Percentiles rank a stretch among this genome's conserved stretches.
These are phyloP conservation scores for Andrena trimmerana DNA, from an alignment of 2,888 invertebrate species.

Conservation along the genomic window DNA sequence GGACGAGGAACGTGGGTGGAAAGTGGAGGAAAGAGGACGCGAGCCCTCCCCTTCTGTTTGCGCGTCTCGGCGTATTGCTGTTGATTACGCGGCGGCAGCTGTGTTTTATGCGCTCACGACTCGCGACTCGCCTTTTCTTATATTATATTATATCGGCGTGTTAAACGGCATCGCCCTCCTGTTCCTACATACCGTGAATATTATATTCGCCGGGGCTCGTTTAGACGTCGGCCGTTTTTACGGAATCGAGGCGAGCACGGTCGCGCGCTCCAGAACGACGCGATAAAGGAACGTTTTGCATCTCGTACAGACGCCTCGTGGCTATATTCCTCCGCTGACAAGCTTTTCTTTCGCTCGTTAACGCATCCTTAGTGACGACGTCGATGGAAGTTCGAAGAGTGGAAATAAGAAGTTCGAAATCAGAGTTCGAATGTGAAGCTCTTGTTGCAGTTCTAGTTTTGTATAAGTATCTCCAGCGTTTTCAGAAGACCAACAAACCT, in stretches of 20 bases:
- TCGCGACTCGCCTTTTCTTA: constrained; percentile 75
- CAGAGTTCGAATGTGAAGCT: too few species aligned
- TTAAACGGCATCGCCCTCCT: constrained; percentile 79
- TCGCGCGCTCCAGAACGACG: constrained; percentile 32
- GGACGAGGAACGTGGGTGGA: constrained; percentile 40
- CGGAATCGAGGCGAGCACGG: constrained; percentile 43
- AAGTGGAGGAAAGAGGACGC: constrained; percentile 59
- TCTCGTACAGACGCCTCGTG: not conserved
- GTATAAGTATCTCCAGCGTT: too few species aligned
- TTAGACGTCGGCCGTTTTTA: constrained; percentile 49
- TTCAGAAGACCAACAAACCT: too few species aligned
- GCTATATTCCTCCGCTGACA: not conserved
- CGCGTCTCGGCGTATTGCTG: constrained; percentile 71
- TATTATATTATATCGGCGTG: constrained; percentile 83
- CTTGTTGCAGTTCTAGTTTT: too few species aligned
- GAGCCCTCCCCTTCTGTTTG: constrained; percentile 10
- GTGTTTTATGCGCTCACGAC: constrained; percentile 81
- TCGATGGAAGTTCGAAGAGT: not conserved
- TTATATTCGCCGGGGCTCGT: constrained; percentile 69
- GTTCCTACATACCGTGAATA: constrained; percentile 81
- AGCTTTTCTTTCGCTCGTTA: constrained; percentile 2
- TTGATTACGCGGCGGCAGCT: constrained; percentile 84
- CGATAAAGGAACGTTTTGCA: constrained; percentile 31
- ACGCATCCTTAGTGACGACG: not conserved
- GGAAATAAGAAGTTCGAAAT: too few species aligned